These are phyloP conservation scores for Drosophila erecta DNA, from an alignment of 1,140 invertebrate species.

Conservation along the genomic window DNA sequence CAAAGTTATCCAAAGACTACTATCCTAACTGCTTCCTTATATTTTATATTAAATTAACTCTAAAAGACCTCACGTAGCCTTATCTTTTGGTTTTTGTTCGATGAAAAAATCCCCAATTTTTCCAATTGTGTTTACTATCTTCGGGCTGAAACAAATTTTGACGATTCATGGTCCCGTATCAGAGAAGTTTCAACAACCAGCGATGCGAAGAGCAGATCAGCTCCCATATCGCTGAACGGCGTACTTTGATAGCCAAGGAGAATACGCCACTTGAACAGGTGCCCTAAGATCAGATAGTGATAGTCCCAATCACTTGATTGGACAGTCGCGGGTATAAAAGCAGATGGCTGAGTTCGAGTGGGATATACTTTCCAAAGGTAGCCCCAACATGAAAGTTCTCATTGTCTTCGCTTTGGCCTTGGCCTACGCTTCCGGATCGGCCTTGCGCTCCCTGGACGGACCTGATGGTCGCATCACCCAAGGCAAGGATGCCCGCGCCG, in stretches of 20 bases:
- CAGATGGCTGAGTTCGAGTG: not conserved
- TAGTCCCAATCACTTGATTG: constrained; percentile 8
- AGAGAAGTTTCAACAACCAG: constrained; percentile 11
- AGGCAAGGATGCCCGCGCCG: constrained; percentile 64
- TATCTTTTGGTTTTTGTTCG: not conserved
- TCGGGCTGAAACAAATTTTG: not conserved
- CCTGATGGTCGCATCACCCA: constrained; percentile 77
- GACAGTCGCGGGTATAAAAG: constrained; percentile 45
- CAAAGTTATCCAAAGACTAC: too few relatives aligned
- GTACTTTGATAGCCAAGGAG: constrained; percentile 20
- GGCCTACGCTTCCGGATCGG: constrained; percentile 63
- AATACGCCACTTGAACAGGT: constrained; percentile 38
- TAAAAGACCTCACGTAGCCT: not conserved
- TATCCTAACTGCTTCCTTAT: constrained; percentile 3
- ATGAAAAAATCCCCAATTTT: constrained; percentile 6
- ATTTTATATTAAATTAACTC: not conserved
- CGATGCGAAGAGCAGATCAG: constrained; percentile 35
- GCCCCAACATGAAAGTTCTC: constrained; percentile 71
- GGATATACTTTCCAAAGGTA: constrained; percentile 47
- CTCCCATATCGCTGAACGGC: constrained; percentile 38
- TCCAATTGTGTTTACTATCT: constrained; percentile 25
- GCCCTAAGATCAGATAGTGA: constrained; percentile 37
- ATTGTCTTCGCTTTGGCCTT: constrained; percentile 72
- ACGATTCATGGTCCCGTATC: constrained; percentile 31
- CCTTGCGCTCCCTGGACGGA: constrained; percentile 42